Evolutionary conservation across 2,888 invertebrate genomes (phyloP).

Genomic region (Zootermopsis nevadensis): DNA sequence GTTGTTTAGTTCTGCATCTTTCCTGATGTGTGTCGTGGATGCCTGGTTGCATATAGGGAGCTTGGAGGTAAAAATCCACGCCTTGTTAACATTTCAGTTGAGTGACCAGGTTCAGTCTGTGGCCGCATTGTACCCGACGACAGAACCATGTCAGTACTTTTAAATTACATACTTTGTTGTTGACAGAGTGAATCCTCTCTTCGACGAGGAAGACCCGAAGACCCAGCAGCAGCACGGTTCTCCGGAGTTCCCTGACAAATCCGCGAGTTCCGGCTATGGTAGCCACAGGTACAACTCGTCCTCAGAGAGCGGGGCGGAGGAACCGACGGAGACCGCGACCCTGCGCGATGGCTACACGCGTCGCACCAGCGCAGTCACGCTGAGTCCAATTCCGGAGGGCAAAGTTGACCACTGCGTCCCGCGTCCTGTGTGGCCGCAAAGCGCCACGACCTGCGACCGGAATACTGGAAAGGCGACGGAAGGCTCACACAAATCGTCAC

Average conservation of each 20-base stretch:
- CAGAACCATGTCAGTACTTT: neutral
- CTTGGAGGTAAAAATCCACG: too few species aligned
- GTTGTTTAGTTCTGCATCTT: too few species aligned
- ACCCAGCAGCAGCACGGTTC: slow-evolving; percentile 33
- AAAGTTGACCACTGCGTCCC: slow-evolving; percentile 62
- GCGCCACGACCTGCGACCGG: slow-evolving; percentile 51
- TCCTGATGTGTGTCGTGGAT: too few species aligned
- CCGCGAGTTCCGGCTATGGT: slow-evolving; percentile 62
- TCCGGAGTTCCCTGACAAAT: slow-evolving; percentile 58
- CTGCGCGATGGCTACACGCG: slow-evolving; percentile 57
- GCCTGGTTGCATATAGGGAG: too few species aligned
- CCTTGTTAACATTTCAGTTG: too few species aligned
- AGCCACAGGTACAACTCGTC: slow-evolving; percentile 56
- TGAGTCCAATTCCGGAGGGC: slow-evolving; percentile 66
- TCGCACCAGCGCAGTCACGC: slow-evolving; percentile 55
- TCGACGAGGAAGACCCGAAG: slow-evolving; percentile 57
- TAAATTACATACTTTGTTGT: neutral
- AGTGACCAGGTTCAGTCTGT: too few species aligned
- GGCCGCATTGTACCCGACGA: too few species aligned
- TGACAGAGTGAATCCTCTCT: slow-evolving; percentile 63
- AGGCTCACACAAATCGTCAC: slow-evolving; percentile 9
- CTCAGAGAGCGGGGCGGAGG: slow-evolving; percentile 49
- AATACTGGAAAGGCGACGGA: slow-evolving; percentile 1
- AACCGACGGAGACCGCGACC: slow-evolving; percentile 39
- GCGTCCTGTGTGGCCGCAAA: slow-evolving; percentile 63